Conservation (phyloP, 2,113 vertebrate genomes). For the Dipodomys merriami region DNA sequence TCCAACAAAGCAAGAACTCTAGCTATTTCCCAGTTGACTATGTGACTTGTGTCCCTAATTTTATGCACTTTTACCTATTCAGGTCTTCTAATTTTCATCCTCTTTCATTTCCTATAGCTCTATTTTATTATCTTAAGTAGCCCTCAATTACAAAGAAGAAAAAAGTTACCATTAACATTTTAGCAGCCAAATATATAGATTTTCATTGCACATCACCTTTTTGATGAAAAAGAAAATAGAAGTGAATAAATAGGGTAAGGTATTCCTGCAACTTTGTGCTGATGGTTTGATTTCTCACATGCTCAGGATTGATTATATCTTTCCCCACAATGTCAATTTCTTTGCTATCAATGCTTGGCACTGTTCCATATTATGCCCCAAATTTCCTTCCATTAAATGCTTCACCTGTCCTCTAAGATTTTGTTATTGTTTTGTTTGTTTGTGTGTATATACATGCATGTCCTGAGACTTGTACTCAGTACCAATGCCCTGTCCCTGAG, state of each 20-base stretch:
- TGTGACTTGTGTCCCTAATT: neutral
- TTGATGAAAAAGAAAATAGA: neutral
- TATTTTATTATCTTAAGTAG: neutral
- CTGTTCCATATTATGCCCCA: too few relatives aligned
- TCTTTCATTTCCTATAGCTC: neutral
- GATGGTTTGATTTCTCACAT: neutral
- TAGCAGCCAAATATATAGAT: neutral
- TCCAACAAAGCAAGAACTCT: slow-evolving; percentile 24
- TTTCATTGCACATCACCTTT: neutral
- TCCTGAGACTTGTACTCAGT: neutral
- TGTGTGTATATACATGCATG: too few relatives aligned
- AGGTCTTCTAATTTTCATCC: neutral
- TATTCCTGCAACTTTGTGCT: slow-evolving; percentile 9
- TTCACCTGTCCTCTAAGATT: neutral
- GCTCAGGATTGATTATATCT: neutral
- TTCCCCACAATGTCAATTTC: neutral
- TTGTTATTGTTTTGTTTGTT: too few relatives aligned
- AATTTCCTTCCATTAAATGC: neutral
- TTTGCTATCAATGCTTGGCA: neutral
- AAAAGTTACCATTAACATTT: neutral
- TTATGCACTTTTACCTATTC: neutral
- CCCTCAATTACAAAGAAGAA: neutral
- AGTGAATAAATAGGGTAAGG: neutral
- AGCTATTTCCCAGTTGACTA: neutral
- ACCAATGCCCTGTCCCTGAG: neutral